Evolutionary conservation across 2,888 invertebrate genomes (phyloP).

Genomic region (Rhingia rostrata): DNA sequence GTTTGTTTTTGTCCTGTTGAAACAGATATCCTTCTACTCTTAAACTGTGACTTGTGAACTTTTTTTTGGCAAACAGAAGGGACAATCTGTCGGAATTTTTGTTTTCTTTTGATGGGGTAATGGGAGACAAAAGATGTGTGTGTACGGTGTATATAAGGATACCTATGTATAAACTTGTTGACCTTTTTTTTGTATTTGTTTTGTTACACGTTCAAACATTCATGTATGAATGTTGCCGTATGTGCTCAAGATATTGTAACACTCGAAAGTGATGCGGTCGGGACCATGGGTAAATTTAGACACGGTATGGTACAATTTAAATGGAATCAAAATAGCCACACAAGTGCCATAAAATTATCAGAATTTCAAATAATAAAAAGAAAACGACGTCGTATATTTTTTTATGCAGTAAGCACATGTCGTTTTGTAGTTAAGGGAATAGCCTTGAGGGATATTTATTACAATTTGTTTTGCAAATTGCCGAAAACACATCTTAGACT

Average conservation of each 20-base stretch:
- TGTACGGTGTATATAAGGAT: neutral
- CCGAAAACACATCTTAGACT: slow-evolving; percentile 55
- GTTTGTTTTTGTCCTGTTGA: slow-evolving; percentile 1
- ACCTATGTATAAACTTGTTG: slow-evolving; percentile 17
- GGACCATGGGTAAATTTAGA: neutral
- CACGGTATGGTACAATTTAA: slow-evolving; percentile 40
- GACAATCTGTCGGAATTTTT: slow-evolving; percentile 48
- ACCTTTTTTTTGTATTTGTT: slow-evolving; percentile 41
- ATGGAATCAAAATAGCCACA: slow-evolving; percentile 65
- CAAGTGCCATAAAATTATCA: slow-evolving; percentile 67
- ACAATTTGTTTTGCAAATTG: slow-evolving; percentile 41
- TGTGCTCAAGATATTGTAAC: slow-evolving; percentile 24
- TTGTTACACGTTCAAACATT: too few relatives aligned
- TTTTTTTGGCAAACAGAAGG: slow-evolving; percentile 58
- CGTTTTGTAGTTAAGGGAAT: slow-evolving; percentile 50
- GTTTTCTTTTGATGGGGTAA: neutral
- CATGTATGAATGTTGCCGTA: slow-evolving; percentile 27
- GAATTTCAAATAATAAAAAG: slow-evolving; percentile 57
- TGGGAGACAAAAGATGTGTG: neutral
- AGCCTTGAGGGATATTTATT: slow-evolving; percentile 63
- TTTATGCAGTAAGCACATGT: slow-evolving; percentile 60
- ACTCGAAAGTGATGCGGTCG: neutral
- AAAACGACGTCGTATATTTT: slow-evolving; percentile 56
- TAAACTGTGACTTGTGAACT: slow-evolving; percentile 47
- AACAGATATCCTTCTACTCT: slow-evolving; percentile 14